Base-by-base conservation (phyloP, 2,113 vertebrate species). In the Heterochromis multidens region DNA sequence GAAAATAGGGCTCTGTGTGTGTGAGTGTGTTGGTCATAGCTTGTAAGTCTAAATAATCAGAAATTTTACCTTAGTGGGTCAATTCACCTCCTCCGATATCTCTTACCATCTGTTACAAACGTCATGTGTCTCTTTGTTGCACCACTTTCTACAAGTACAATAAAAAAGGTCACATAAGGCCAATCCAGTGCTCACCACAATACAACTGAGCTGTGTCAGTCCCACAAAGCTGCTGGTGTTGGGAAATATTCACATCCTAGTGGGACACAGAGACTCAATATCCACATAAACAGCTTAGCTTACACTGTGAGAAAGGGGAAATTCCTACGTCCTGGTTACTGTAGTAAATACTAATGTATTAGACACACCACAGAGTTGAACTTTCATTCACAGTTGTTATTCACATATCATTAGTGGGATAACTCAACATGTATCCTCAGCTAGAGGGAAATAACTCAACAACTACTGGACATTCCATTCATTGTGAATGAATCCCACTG, bases 151-250 rank as follows among this genome's bases (percentile, higher is more conserved):
- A 43, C 84, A 82, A 87, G 72, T 35, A 82, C 80, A 81, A 91
- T 37, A 81, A 85, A 82, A 84, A 88, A 89, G 81, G 84, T 59
- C 80, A 79, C 79, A 82, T 77, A 87, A 92, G 90, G 91, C 86
- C 85, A 70, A 76, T 79, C 74, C 80, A 89, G 79, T 62, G 33
- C 80, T 83, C 58, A 14, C 54, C 72, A 86, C 84, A 80, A 85
- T 80, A 77, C 82, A 78, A 52, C 85, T 61, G 81, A 90, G 84
- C 87, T 87, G 63, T 82, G 89, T 85, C 90, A 70, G 87, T 89
- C 85, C 91, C 85, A 89, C 81, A 92, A 90, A 86, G 91, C 85
- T 80, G 81, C 63, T 61, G 58, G 77, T 89, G 83, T 93, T 94
- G 81, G 65, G 90, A 92, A 93, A 92, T 90, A 77, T 62, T 84